A percentile compares a stretch with the other conserved stretches of the same genome.
phyloP scores from a whole-genome alignment of 1,140 invertebrate genomes.

The Penaeus indicus region DNA sequence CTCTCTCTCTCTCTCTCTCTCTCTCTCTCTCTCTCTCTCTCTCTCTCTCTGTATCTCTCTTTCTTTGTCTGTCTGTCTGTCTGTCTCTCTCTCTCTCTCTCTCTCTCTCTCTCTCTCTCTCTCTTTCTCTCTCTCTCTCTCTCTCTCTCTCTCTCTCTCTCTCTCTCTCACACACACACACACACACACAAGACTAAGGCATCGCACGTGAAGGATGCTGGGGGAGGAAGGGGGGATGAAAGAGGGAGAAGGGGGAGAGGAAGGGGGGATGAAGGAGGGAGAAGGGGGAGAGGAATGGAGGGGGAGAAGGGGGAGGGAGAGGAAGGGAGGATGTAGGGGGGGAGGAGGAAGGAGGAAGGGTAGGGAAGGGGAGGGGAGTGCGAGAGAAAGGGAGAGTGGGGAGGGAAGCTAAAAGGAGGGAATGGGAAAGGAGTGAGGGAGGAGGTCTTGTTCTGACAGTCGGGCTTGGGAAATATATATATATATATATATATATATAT shows the following conservation, averaged over 20 bases:
- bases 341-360: conserved; percentile 22
- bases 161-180: no score
- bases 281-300: neutral
- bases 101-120: no score
- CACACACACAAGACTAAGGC: no score
- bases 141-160: neutral
- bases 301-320: neutral
- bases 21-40: no score
- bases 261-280: neutral
- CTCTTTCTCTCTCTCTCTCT: no score
- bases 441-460: neutral
- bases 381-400: no score
- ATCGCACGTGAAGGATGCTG: neutral
- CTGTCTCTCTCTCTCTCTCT: no score
- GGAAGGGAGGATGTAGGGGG: conserved; percentile 5
- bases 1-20: no score
- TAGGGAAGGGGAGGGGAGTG: neutral
- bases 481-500: no score
- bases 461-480: neutral
- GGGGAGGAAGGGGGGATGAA: neutral
- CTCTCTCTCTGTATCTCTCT: no score
- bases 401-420: neutral
- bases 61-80: no score
- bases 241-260: neutral
- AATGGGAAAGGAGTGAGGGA: neutral